phyloP scores from a whole-genome alignment of 2,888 invertebrate species.

The Adineta ricciae region DNA sequence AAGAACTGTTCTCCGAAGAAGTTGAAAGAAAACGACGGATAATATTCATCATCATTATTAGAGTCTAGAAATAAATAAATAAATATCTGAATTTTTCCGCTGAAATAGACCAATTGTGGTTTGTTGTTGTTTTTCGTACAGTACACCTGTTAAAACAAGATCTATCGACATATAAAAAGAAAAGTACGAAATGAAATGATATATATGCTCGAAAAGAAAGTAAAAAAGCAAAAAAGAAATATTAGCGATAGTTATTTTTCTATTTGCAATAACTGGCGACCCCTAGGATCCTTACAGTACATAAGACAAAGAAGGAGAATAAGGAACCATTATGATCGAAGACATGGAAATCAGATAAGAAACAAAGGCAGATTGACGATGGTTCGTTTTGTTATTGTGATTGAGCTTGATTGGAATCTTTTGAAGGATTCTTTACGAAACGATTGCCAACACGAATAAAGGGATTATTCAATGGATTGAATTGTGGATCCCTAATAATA shows the following conservation, averaged over 20 bases:
- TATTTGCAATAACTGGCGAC: no score
- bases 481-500: constrained; percentile 59
- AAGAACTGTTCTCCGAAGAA: background rate
- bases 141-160: background rate
- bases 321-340: no score
- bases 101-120: background rate
- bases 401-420: background rate
- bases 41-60: background rate
- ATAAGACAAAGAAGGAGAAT: no score
- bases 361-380: background rate
- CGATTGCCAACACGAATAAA: constrained; percentile 53
- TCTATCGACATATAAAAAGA: background rate
- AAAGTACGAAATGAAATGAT: background rate
- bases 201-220: background rate
- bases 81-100: background rate
- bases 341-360: no score
- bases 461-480: constrained; percentile 61
- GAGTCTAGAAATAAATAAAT: background rate
- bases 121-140: background rate
- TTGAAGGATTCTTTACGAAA: background rate
- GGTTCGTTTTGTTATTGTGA: background rate
- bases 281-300: no score
- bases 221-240: background rate
- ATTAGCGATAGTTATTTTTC: no score
- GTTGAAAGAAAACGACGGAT: constrained; percentile 1